phyloP scores from a whole-genome alignment of 2,888 invertebrate genomes.

The Dione vanillae region DNA sequence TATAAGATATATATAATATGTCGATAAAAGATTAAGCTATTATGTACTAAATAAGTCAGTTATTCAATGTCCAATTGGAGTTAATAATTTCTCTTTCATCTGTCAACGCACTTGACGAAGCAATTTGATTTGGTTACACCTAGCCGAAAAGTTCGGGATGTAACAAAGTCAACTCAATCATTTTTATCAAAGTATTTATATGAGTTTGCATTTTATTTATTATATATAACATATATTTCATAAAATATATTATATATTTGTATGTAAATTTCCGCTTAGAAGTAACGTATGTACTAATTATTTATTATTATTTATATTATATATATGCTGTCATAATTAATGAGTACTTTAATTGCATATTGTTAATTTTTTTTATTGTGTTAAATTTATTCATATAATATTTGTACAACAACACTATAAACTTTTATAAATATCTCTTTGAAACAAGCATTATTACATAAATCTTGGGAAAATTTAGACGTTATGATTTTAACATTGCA shows the following conservation, averaged over 20 bases:
- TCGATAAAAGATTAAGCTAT: not conserved
- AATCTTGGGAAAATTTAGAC: no score
- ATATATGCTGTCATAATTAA: no score
- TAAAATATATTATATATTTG: no score
- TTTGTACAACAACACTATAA: no score
- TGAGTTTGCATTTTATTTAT: not conserved
- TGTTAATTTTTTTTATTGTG: no score
- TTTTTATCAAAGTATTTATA: not conserved
- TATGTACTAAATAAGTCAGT: slow-evolving; percentile 2
- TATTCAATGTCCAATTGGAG: slow-evolving; percentile 55
- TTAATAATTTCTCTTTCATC: slow-evolving; percentile 64
- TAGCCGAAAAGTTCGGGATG: slow-evolving; percentile 26
- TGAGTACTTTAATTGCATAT: no score
- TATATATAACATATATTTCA: not conserved
- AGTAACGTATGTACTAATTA: no score
- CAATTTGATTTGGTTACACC: slow-evolving; percentile 42
- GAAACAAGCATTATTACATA: no score
- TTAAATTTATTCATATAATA: no score
- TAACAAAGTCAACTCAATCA: not conserved
- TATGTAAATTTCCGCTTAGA: not conserved
- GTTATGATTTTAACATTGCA: no score
- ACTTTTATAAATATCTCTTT: no score
- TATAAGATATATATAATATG: not conserved
- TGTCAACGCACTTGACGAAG: slow-evolving; percentile 57
- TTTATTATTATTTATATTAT: no score